Evolutionary conservation across 2,888 invertebrate species (phyloP), one percentile per base, ranked within the genome.

Genomic region (Lithophane ornitopus): DNA sequence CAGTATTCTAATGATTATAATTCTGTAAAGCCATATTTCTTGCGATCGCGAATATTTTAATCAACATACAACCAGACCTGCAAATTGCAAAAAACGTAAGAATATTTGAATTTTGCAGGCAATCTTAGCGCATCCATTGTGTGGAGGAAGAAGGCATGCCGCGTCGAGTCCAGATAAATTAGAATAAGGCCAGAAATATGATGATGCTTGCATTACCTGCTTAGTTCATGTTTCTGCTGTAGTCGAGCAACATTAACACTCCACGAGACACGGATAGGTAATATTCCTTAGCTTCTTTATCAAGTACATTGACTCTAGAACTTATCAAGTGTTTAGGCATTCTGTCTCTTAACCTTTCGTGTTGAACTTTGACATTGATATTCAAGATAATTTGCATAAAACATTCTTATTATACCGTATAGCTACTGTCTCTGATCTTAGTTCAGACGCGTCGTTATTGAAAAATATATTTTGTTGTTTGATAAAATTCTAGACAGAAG

Each of bases 351-450:
- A 3, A 72, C 16, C 72, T 49, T 61, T 62, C 16, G 1, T 34
- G 19, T 41, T 72, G 34, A 63, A 49, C 77, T 73, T 56, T 73
- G 49, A 63, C 56, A 49, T 77, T 56, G n/a, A 22, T 22, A 56
- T 52, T 49, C 14, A 41, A 80, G 80, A 80, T 80, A 73, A 56
- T 54, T 73, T 56, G 3, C 56, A 19, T 41, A 34, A 28, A 80
- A 28, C 14, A 34, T 63, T 71, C 11, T 22, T 49, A n/a, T 34
- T 49, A 8, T 11, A 16, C 9, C 9, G 3, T 34, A 34, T 11
- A 62, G 26, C 16, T 46, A n/a, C 28, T 58, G 46, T 1, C 12
- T n/a, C n/a, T 46, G 16, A 56, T 75, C 14, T 52, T 58, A 34
- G n/a, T 49, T 66, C 3, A 49, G 49, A 34, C 6, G 9, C 34